Percentiles rank a stretch among this genome's conserved stretches.
phyloP scores from a whole-genome alignment of 2,797 vertebrate genomes.

The Aplochiton taeniatus region DNA sequence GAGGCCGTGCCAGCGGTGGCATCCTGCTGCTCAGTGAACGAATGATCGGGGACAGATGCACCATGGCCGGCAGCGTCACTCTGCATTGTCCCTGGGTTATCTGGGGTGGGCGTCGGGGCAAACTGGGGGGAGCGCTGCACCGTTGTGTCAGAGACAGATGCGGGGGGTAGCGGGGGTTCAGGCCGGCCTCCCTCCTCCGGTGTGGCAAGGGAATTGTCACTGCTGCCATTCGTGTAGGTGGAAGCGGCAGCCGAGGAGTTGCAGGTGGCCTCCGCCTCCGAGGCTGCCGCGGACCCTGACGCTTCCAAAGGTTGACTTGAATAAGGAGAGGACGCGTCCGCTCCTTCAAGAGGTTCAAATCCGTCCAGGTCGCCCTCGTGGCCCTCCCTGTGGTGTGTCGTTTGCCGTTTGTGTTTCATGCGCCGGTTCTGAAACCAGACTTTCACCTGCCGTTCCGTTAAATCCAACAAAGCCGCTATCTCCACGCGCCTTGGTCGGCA shows the following conservation, averaged over 20 bases:
- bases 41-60: conserved; percentile 54
- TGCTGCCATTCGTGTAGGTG: conserved; percentile 70
- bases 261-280: conserved; percentile 67
- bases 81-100: conserved; percentile 55
- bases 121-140: conserved; percentile 57
- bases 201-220: conserved; percentile 76
- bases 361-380: conserved; percentile 76
- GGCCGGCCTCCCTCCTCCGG: conserved; percentile 55
- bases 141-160: conserved; percentile 61
- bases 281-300: conserved; percentile 68
- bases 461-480: conserved; percentile 85
- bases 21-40: conserved; percentile 72
- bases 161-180: conserved; percentile 40
- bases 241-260: conserved; percentile 59
- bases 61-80: conserved; percentile 42
- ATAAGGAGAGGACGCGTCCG: conserved; percentile 72
- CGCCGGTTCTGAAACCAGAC: conserved; percentile 90
- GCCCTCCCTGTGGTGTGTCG: conserved; percentile 80
- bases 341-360: conserved; percentile 78
- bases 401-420: conserved; percentile 89
- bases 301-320: conserved; percentile 74
- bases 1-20: conserved; percentile 60
- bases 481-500: conserved; percentile 85
- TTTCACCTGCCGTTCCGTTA: conserved; percentile 88
- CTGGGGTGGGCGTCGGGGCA: conserved; percentile 54